Evolutionary conservation across 2,113 vertebrate genomes (phyloP), one percentile per base, ranked within the genome.

Genomic region (Crotalus tigris): DNA sequence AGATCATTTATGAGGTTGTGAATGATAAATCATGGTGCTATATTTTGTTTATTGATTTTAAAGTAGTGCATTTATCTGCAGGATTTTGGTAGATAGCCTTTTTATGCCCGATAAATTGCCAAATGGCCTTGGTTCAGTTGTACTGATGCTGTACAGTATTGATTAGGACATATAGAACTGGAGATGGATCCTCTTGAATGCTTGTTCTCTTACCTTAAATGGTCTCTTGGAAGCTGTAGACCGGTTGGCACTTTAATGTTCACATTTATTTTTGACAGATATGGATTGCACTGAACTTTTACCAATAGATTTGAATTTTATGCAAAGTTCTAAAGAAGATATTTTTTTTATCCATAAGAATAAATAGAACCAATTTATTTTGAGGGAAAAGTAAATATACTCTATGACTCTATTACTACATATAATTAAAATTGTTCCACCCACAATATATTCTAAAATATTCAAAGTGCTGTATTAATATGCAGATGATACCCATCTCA

Each of bases 111-210:
- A 91, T 93, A 89, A 59, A 90, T 94, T 96, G 88, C 92, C 87
- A 90, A 81, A 9, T 96, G 94, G 93, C 94, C 96, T 92, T 87
- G 94, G 96, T 95, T 91, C 91, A 92, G 64, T 91, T 81, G 69
- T 90, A 39, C 61, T 88, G 93, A 55, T 94, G 95, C 87, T 90
- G 94, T 95, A 4, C 61, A 94, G 89, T 95, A 94, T 93, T 81
- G 95, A 96, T 95, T 93, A 93, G 57, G 11, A 55, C 1, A 0
- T 69, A 23, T 8, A 44, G 33, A 44, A 9, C 15, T 92, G 51
- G 89, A 86, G 2, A 0, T 64, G 9, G 15, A 61, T 90, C 90
- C 93, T 61, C 88, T 61, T 33, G 49, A 91, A 24, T 87, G 88
- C 85, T 85, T 81, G 57, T 24, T 12, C 0, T 49, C 51, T 57